These are phyloP conservation scores for Circaetus gallicus DNA, from an alignment of 2,113 vertebrate genomes.

Conservation along the genomic window DNA sequence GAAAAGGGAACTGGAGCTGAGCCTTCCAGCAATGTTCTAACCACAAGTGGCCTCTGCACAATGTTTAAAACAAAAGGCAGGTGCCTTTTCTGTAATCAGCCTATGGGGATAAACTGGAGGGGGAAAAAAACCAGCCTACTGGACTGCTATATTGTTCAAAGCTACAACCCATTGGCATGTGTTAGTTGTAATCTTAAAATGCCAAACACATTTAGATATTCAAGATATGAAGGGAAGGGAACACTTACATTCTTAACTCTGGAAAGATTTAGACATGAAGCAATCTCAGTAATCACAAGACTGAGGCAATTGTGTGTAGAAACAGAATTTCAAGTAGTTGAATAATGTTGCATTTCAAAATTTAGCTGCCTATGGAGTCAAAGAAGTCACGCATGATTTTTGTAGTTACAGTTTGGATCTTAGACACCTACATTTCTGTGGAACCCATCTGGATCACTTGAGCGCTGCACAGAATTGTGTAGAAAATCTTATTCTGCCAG, in stretches of 20 bases:
- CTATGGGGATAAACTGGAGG: background rate
- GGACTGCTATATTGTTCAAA: background rate
- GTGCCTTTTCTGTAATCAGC: background rate
- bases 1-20: background rate
- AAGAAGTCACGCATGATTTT: background rate
- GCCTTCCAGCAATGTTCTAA: background rate
- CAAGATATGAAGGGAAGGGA: background rate
- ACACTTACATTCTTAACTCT: background rate
- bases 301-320: background rate
- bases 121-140: fast-evolving
- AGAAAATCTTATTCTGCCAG: background rate
- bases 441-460: background rate
- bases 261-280: background rate
- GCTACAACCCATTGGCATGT: background rate
- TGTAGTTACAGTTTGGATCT: background rate
- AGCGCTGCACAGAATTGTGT: background rate
- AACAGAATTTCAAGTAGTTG: background rate
- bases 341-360: background rate
- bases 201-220: background rate
- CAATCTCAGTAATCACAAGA: background rate
- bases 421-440: background rate
- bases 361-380: background rate
- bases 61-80: background rate
- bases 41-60: background rate
- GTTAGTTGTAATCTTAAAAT: background rate